Evolutionary conservation across 30 jellyfish, hydroid and myxozoan genomes (phyloP).

Genomic region (Cassiopea xamachana): DNA sequence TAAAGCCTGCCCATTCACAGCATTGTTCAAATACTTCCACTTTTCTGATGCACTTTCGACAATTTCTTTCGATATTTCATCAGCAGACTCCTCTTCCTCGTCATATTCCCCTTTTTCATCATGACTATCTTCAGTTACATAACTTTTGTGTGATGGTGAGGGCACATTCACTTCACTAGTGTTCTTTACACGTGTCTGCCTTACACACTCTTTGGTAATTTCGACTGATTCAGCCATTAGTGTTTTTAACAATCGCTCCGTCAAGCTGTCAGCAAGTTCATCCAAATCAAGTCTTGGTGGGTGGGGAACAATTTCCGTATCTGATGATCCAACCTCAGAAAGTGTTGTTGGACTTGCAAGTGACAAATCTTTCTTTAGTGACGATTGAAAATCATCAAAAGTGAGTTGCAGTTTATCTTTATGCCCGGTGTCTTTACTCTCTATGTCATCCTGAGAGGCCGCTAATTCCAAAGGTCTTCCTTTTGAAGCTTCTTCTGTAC

Average conservation of each 20-base stretch:
- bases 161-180: background rate
- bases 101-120: background rate
- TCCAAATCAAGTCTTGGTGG: slow-evolving; percentile 76
- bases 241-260: slow-evolving; percentile 75
- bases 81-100: background rate
- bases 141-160: background rate
- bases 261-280: slow-evolving; percentile 81
- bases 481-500: background rate
- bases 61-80: slow-evolving; percentile 35
- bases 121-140: background rate
- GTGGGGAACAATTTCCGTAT: slow-evolving; percentile 49
- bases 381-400: background rate
- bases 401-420: background rate
- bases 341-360: slow-evolving; percentile 33
- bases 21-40: slow-evolving; percentile 48
- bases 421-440: background rate
- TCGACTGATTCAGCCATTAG: slow-evolving; percentile 72
- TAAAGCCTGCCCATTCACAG: slow-evolving; percentile 41
- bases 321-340: slow-evolving; percentile 70
- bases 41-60: slow-evolving; percentile 48
- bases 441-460: background rate
- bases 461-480: background rate
- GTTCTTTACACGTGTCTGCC: background rate
- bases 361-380: background rate
- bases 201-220: background rate